These are phyloP conservation scores for Acronicta aceris DNA, from an alignment of 2,888 invertebrate species.

Conservation along the genomic window DNA sequence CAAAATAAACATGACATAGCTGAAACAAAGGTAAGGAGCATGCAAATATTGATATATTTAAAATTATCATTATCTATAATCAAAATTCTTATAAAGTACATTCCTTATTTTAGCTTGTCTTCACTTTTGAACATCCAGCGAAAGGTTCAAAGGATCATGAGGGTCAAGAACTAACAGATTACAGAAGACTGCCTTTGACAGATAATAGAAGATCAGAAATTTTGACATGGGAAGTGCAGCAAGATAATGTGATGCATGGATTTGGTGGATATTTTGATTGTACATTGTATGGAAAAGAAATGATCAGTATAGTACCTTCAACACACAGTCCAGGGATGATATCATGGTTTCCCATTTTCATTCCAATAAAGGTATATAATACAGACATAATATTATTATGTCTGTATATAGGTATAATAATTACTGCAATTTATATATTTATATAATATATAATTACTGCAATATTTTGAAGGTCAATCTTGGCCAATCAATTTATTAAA, in stretches of 20 bases:
- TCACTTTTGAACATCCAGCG: conserved; percentile 97
- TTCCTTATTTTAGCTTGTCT: conserved; percentile 89
- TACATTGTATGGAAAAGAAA: conserved; percentile 94
- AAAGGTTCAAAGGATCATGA: conserved; percentile 91
- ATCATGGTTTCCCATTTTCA: conserved; percentile 99
- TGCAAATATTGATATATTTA: background rate
- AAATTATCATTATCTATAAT: background rate
- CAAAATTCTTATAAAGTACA: background rate
- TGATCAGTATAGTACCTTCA: conserved; percentile 96
- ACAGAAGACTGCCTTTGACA: conserved; percentile 91
- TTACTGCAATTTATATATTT: too few species aligned
- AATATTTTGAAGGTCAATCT: too few species aligned
- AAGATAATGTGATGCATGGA: conserved; percentile 96
- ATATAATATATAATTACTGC: too few species aligned
- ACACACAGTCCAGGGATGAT: conserved; percentile 98
- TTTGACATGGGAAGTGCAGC: conserved; percentile 91
- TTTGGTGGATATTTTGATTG: conserved; percentile 99
- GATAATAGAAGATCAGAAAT: conserved; percentile 93
- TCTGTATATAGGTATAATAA: too few species aligned
- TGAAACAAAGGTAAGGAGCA: conserved; percentile 87
- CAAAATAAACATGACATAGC: conserved; percentile 95
- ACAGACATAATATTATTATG: too few species aligned
- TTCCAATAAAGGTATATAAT: conserved; percentile 96
- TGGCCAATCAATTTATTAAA: too few species aligned
- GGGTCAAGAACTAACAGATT: conserved; percentile 90